Evolutionary conservation across 2,888 invertebrate genomes (phyloP).

Genomic region (Heliconius aoede): DNA sequence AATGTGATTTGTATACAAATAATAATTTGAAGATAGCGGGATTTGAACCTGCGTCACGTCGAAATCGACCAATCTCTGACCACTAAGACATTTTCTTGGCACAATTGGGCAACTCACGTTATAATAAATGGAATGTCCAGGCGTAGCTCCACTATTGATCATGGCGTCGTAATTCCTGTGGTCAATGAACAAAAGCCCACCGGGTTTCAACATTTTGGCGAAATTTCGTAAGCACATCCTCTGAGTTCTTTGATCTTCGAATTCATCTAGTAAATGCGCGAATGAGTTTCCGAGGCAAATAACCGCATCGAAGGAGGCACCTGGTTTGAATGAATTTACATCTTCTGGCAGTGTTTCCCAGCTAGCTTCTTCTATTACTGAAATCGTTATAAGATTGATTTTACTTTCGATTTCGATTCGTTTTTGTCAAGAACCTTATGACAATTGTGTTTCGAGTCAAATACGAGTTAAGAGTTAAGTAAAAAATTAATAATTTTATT

Average conservation of each 20-base stretch:
- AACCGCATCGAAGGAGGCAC: constrained; percentile 92
- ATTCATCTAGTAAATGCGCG: constrained; percentile 92
- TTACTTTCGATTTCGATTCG: neutral
- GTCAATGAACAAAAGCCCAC: constrained; percentile 92
- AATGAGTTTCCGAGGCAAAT: constrained; percentile 96
- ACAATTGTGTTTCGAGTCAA: neutral
- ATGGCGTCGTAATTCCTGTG: constrained; percentile 94
- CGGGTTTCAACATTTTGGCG: constrained; percentile 91
- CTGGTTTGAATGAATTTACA: constrained; percentile 84
- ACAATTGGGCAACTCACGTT: constrained; percentile 1
- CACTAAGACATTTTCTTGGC: no score
- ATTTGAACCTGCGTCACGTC: no score
- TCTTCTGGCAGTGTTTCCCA: constrained; percentile 93
- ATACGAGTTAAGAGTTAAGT: no score
- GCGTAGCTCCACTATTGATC: constrained; percentile 85
- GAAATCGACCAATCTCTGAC: no score
- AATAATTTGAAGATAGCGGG: no score
- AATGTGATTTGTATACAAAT: no score
- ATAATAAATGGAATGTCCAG: constrained; percentile 30
- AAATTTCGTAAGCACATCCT: constrained; percentile 91
- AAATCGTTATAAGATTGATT: constrained; percentile 6
- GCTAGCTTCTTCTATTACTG: constrained; percentile 96
- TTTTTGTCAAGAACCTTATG: no score
- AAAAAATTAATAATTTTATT: no score
- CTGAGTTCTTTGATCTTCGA: constrained; percentile 91